Evolutionary conservation across 2,888 invertebrate genomes (phyloP), one percentile per base, ranked within the genome.

Genomic region (Agrotis exclamationis): DNA sequence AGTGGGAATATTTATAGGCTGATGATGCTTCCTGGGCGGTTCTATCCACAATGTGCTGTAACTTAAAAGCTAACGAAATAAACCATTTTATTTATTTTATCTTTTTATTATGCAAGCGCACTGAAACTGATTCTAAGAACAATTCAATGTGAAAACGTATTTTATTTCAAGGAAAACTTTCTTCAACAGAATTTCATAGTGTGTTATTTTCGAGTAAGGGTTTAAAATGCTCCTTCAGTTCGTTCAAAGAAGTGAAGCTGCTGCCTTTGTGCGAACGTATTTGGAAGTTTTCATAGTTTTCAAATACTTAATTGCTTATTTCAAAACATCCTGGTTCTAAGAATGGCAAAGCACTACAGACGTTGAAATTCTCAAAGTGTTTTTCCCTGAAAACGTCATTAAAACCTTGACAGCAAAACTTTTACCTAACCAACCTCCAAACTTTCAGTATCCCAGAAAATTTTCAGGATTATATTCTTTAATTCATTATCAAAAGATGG

Each of bases 401-500:
- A 50, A 57, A 73, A 33, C 20, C 44, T 56, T 45, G n/a, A 45
- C 45, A 28, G 24, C 20, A 60, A 74, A 58, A 56, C 45, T 56
- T 57, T 75, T 45, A 59, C n/a, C 18, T 45, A 70, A 33, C 45
- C 48, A 53, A 63, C 53, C 4, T 54, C 65, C n/a, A 48, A 63
- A 68, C 18, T 63, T 63, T 56, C 16, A 22, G 48, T 54, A n/a
- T 67, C 16, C 24, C 44, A 39, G 50, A 74, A 77, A 69, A 54
- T 69, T 67, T n/a, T 56, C 70, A 50, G 44, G 63, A 51, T 76
- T 57, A 73, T 68, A 70, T 82, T 80, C 70, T 84, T 84, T 79
- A 80, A 84, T 84, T 84, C 74, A 65, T 75, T 83, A 84, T 77
- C 76, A 66, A 72, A 81, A 82, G 85, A 84, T 82, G 75, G 77